phyloP scores from a whole-genome alignment of 2,888 invertebrate species.

The Dorcus parallelipipedus region DNA sequence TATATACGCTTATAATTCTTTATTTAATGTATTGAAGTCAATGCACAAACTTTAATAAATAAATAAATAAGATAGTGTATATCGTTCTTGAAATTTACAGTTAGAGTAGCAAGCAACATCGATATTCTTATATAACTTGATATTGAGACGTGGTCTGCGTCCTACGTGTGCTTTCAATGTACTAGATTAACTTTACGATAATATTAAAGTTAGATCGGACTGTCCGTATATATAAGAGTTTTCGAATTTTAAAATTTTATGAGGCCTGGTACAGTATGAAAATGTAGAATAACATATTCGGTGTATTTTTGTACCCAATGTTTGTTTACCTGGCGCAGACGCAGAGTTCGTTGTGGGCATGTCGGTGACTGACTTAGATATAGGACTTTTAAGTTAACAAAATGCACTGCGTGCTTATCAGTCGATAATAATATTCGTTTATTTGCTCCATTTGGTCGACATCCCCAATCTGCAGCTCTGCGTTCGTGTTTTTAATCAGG shows the following conservation, averaged over 20 bases:
- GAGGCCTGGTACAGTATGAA: slow-evolving; percentile 51
- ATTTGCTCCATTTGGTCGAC: slow-evolving; percentile 27
- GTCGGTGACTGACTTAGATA: slow-evolving; percentile 47
- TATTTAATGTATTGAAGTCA: slow-evolving; percentile 32
- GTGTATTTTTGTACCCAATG: slow-evolving; percentile 52
- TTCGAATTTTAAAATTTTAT: slow-evolving; percentile 52
- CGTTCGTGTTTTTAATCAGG: slow-evolving; percentile 33
- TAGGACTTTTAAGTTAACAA: slow-evolving; percentile 34
- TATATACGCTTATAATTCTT: slow-evolving; percentile 19
- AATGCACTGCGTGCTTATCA: slow-evolving; percentile 32
- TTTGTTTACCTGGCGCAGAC: slow-evolving; percentile 41
- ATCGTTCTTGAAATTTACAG: slow-evolving; percentile 42
- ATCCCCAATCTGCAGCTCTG: slow-evolving; percentile 21
- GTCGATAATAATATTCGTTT: slow-evolving; percentile 34
- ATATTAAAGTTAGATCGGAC: slow-evolving; percentile 49
- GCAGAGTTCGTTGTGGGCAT: slow-evolving; percentile 36
- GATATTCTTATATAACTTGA: slow-evolving; percentile 46
- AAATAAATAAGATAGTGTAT: slow-evolving; percentile 34
- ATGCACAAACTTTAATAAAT: slow-evolving; percentile 46
- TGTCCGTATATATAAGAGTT: slow-evolving; percentile 50
- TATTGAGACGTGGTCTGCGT: slow-evolving; percentile 30
- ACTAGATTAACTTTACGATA: slow-evolving; percentile 43
- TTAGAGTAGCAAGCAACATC: slow-evolving; percentile 46
- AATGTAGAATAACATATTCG: slow-evolving; percentile 41
- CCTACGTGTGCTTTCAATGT: slow-evolving; percentile 51